Conservation (phyloP, 2,888 invertebrate genomes). For the Leucophenga montana region DNA sequence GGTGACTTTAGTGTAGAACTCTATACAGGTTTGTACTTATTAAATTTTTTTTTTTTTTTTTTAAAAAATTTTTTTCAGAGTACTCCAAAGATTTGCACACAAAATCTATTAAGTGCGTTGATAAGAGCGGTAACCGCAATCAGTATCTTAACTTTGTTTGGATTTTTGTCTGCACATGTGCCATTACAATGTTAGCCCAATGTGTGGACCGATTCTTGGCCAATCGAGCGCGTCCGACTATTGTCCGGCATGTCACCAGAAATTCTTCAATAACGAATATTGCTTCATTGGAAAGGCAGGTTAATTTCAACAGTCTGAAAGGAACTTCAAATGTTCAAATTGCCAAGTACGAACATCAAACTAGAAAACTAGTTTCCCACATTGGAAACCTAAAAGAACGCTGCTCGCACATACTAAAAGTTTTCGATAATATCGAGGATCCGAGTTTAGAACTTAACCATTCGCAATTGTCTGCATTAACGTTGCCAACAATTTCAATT, state of each 20-base stretch:
- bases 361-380: constrained; percentile 37
- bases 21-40: constrained; percentile 45
- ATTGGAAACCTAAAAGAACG: constrained; percentile 43
- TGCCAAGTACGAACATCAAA: constrained; percentile 8
- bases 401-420: constrained; percentile 37
- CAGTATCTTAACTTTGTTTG: not conserved
- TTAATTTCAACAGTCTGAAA: not conserved
- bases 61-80: not conserved
- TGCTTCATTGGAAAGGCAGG: not conserved
- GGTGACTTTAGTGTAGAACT: constrained; percentile 46
- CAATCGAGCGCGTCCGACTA: not conserved
- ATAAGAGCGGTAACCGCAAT: not conserved
- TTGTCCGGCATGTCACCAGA: no score
- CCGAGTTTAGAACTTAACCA: not conserved
- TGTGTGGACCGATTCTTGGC: not conserved
- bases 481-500: not conserved
- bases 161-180: constrained; percentile 4
- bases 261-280: not conserved
- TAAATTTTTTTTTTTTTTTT: not conserved
- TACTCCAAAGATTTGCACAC: constrained; percentile 33
- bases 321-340: not conserved
- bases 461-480: constrained; percentile 15
- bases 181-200: not conserved
- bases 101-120: constrained; percentile 22
- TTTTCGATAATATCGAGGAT: constrained; percentile 43